A percentile compares a stretch with the other conserved stretches of the same genome.
Evolutionary conservation across 2,888 invertebrate genomes (phyloP).

Genomic region (Megaustenia siamemsis): DNA sequence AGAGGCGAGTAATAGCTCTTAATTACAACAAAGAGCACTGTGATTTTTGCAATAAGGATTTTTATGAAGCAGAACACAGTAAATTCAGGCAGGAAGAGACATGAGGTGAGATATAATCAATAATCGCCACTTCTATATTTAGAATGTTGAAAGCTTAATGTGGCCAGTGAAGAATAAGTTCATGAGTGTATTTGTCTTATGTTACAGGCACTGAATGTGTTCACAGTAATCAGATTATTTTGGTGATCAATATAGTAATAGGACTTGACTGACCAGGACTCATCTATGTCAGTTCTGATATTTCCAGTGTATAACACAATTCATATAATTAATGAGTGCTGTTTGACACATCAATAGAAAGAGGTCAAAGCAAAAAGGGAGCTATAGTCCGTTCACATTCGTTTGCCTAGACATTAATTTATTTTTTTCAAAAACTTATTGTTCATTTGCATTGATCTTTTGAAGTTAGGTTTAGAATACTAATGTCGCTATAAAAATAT

Average conservation of each 20-base stretch:
- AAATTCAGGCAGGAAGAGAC: neutral
- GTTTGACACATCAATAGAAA: too few relatives aligned
- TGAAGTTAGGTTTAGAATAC: too few relatives aligned
- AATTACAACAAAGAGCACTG: neutral
- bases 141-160: neutral
- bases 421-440: too few relatives aligned
- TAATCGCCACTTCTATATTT: constrained; percentile 4
- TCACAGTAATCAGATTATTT: neutral
- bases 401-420: too few relatives aligned
- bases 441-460: too few relatives aligned
- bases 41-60: neutral
- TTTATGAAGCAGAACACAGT: neutral
- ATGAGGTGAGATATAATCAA: constrained; percentile 21
- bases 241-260: constrained; percentile 6
- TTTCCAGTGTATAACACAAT: too few relatives aligned
- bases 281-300: neutral
- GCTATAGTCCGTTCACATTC: too few relatives aligned
- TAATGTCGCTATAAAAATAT: too few relatives aligned
- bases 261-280: neutral
- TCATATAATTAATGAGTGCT: too few relatives aligned
- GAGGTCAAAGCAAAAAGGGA: too few relatives aligned
- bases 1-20: neutral
- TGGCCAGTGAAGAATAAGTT: neutral
- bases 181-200: neutral
- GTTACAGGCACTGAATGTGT: constrained; percentile 2